Evolutionary conservation across 2,113 vertebrate genomes (phyloP).

Genomic region (Progne subis): DNA sequence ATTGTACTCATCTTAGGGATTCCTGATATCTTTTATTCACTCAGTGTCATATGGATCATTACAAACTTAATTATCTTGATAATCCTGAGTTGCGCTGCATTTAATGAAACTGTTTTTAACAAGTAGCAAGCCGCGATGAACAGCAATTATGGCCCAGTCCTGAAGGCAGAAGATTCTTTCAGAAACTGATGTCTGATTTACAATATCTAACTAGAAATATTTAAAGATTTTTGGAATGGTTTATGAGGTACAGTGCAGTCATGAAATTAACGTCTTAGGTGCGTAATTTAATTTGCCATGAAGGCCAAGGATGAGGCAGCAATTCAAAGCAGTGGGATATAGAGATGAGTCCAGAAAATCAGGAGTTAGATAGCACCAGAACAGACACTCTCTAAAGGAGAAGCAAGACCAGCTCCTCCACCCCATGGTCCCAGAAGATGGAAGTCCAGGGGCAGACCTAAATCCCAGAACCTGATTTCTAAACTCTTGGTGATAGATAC

Average conservation of each 20-base stretch:
- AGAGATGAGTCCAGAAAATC: not conserved
- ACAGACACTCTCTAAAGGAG: not conserved
- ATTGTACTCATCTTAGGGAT: slow-evolving; percentile 29
- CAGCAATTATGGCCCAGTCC: not conserved
- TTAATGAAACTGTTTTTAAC: slow-evolving; percentile 56
- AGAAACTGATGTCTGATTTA: not conserved
- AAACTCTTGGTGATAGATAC: not conserved
- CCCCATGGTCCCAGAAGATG: fast-evolving
- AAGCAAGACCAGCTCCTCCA: not conserved
- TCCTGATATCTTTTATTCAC: not conserved
- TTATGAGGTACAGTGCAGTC: not conserved
- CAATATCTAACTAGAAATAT: not conserved
- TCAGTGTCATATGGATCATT: not conserved
- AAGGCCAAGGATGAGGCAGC: not conserved
- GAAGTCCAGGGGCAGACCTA: not conserved
- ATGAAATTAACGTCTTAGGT: not conserved
- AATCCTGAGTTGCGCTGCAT: not conserved
- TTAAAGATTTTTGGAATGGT: not conserved
- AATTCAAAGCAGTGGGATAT: not conserved
- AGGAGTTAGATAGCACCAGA: fast-evolving
- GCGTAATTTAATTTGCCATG: not conserved
- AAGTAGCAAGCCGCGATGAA: not conserved
- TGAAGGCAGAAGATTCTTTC: not conserved
- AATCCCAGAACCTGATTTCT: not conserved
- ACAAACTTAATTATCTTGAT: slow-evolving; percentile 61